Percentiles rank a stretch among this genome's conserved stretches.
These are phyloP conservation scores for Drosophila busckii DNA, from an alignment of 1,140 invertebrate species.

Conservation along the genomic window DNA sequence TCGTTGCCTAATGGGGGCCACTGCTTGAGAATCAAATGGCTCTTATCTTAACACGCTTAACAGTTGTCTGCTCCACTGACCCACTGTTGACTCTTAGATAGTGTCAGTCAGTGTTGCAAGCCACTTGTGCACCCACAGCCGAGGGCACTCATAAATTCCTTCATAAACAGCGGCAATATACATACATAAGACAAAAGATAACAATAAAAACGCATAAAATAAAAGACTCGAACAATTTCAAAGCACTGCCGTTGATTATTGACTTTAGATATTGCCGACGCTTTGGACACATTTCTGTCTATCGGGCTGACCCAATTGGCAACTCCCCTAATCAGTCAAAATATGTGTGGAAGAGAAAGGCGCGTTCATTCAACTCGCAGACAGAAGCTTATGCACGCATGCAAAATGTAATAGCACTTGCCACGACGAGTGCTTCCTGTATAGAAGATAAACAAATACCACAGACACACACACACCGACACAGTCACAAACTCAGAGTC, in stretches of 20 bases:
- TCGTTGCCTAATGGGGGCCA: no score
- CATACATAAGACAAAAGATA: background rate
- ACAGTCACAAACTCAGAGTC: background rate
- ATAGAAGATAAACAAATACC: conserved; percentile 29
- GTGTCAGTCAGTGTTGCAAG: conserved; percentile 14
- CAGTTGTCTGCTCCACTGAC: conserved; percentile 30
- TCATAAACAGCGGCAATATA: conserved; percentile 23
- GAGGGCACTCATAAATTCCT: conserved; percentile 29
- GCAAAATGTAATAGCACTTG: conserved; percentile 36
- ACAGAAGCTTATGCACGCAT: conserved; percentile 28
- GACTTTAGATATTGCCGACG: conserved; percentile 46
- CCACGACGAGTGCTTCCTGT: conserved; percentile 35
- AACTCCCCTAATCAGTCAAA: conserved; percentile 32
- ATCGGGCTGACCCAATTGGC: conserved; percentile 51
- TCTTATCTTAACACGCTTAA: conserved; percentile 22
- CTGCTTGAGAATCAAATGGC: no score
- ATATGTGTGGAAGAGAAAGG: conserved; percentile 10
- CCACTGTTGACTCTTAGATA: conserved; percentile 14
- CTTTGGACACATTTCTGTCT: conserved; percentile 17
- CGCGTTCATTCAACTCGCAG: conserved; percentile 26
- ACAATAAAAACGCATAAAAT: conserved; percentile 25
- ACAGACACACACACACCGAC: background rate
- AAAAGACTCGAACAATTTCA: conserved; percentile 14
- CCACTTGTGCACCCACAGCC: conserved; percentile 6
- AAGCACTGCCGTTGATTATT: conserved; percentile 7